Evolutionary conservation across 2,113 vertebrate genomes (phyloP), one percentile per base, ranked within the genome.

Genomic region (Edolisoma coerulescens): DNA sequence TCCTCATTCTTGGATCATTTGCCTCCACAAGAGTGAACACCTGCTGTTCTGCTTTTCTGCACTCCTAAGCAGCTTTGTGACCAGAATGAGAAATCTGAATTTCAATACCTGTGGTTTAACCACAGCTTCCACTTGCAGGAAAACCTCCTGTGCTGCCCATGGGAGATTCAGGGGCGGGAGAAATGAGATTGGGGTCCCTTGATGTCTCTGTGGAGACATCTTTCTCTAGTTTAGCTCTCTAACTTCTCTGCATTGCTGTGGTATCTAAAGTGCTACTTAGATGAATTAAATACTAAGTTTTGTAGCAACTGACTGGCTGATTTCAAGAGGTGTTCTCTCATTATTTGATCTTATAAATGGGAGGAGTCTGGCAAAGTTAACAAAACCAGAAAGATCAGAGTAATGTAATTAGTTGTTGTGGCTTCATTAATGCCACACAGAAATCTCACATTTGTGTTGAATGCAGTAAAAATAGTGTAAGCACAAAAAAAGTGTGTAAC

Each of bases 11-110:
- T 57, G 13, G 37, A 52, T 75, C 16, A 28, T 41, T 88, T 9
- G 14, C 42, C 2, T 3, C 44, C 0, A 1, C 0, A 1, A 21
- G 14, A 89, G 17, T 2, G 3, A 90, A 52, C 37, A 52, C 35
- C 44, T 84, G 26, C 53, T 64, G 16, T 41, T 39, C 37, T 5
- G 0, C 44, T 77, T 57, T 56, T 44, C 68, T 67, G 39, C 49
- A 4, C n/a, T 59, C 50, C 67, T 89, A 32, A 73, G 56, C 57
- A 60, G 50, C 32, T 61, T 39, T 50, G 41, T 84, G 68, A 41
- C 11, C 35, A 86, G 70, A 70, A 59, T 15, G 33, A 70, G 50
- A 65, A 86, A 77, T 57, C 1, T 54, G 30, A 63, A 70, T 86
- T 80, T 71, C 57, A 44, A 18, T 67, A 54, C 21, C 45, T 73